Evolutionary conservation across 2,888 invertebrate species (phyloP), one percentile per base, ranked within the genome.

Genomic region (Callyntrura sp.): DNA sequence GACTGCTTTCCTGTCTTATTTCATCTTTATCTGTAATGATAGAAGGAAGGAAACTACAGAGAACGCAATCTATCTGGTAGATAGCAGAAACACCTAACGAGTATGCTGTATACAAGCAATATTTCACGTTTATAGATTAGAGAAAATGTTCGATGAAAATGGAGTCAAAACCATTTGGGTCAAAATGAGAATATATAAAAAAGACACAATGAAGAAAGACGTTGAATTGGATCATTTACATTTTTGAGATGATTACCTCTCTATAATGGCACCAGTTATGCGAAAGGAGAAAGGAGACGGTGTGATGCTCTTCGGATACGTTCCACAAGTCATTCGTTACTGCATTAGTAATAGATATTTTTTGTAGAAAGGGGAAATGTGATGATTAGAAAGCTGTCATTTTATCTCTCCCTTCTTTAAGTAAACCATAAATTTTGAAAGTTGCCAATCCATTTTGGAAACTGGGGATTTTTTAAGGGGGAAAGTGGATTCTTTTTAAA

Each of bases 111-210:
- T 68, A 68, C 43, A 28, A 70, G 43, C 14, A 45, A 45, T 45
- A n/a, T 43, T 70, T 5, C 70, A 20, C 23, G 45, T 45, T 70
- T 35, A 1, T 45, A 0, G 28, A 4, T 20, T 9, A 70, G 45
- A 11, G 45, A 73, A 20, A 60, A 17, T n/a, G 12, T 23, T 48
- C 48, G 73, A 73, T 73, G 45, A 9, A 73, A 73, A 11, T 45
- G 73, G 73, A 73, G 73, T 48, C 73, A 73, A n/a, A 73, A 73
- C 73, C 45, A 73, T 73, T 73, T 73, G 20, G 73, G 73, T 73
- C 73, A 73, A 73, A 35, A 73, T 65, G 48, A 48, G 48, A 45
- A 12, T 14, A 45, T 45, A 73, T 73, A 73, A 73, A 73, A 73
- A 45, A n/a, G n/a, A n/a, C n/a, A 48, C 48, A 48, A 35, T 35